Evolutionary conservation across 2,113 vertebrate genomes (phyloP), one percentile per base, ranked within the genome.

Genomic region (Eclectus roratus): DNA sequence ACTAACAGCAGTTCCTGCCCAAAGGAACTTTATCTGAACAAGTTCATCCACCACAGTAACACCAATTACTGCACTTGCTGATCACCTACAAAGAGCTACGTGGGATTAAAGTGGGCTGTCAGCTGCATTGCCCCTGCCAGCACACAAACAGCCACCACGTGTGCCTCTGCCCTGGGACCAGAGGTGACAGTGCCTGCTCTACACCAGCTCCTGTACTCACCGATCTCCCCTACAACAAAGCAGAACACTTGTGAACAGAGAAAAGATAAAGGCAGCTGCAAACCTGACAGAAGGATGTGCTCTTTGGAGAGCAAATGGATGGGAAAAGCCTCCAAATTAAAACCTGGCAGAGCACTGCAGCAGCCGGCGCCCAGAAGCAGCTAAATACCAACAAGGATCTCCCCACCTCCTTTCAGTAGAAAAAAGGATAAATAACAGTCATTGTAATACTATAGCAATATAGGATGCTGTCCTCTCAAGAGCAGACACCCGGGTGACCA

Each of bases 151-250:
- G 35, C n/a, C 4, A 1, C 66, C 21, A 23, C 1, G 12, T 41
- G 13, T 6, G 1, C 44, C 58, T 61, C 79, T 43, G 50, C 35
- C 63, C 25, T 7, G 27, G 46, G 73, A 64, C 37, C 24, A 33
- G 17, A n/a, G 35, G n/a, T 17, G 31, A 0, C 13, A 56, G 28
- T 10, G 18, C 46, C 2, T 1, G 58, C 61, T 28, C 13, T 10
- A 17, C 2, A 14, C 1, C 0, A 2, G 50, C 70, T 47, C 63
- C 46, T 19, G 21, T 2, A 23, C 1, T 0, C 33, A 11, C 27
- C 0, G 1, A 50, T 10, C 19, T 68, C 33, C 65, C 60, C 39
- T n/a, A 16, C 3, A 0, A 47, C 18, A 64, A 20, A 65, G 60
- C 35, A 64, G 17, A 69, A n/a, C 15, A 7, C 37, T 28, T 73